Evolutionary conservation across 2,797 vertebrate species (phyloP).

Genomic region (Tapera naevia): DNA sequence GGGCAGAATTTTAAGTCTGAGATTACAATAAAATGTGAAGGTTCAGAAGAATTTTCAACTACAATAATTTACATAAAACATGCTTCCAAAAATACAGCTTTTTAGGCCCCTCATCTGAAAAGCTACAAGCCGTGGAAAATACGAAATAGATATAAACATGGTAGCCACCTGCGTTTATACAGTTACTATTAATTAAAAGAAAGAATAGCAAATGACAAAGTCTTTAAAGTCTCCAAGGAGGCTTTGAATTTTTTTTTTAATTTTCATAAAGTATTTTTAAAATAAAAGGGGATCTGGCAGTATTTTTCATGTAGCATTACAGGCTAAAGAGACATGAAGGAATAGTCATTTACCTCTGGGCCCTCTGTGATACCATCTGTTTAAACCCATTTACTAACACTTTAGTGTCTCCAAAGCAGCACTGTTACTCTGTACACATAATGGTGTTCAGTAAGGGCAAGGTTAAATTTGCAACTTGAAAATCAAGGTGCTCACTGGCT

Average conservation of each 20-base stretch:
- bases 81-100: background rate
- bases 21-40: background rate
- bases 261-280: background rate
- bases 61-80: background rate
- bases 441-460: background rate
- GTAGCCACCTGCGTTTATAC: background rate
- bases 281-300: background rate
- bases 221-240: background rate
- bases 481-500: background rate
- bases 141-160: background rate
- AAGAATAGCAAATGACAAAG: background rate
- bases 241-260: background rate
- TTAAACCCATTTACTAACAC: background rate
- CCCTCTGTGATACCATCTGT: background rate
- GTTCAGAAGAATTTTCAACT: background rate
- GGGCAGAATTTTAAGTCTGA: background rate
- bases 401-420: background rate
- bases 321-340: background rate
- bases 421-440: background rate
- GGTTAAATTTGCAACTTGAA: background rate
- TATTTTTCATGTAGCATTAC: background rate
- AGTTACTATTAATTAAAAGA: background rate
- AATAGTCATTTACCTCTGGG: conserved; percentile 1
- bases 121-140: background rate
- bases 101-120: background rate